These are phyloP conservation scores for Harpalus rubripes DNA, from an alignment of 2,888 invertebrate species.

Conservation along the genomic window DNA sequence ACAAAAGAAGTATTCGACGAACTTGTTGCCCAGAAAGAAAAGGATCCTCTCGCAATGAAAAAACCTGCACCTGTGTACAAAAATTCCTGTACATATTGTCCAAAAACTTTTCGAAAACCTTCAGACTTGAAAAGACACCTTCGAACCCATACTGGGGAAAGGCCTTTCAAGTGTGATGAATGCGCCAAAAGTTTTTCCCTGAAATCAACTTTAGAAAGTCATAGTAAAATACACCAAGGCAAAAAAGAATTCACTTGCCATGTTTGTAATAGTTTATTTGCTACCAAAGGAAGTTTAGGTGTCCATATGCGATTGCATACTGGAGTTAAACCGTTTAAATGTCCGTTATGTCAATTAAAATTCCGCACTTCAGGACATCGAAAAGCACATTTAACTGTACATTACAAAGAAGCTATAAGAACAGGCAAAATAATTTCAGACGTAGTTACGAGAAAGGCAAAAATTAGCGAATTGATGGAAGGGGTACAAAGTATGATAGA, in stretches of 20 bases:
- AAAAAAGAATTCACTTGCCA: slow-evolving; percentile 81
- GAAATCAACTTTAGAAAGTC: slow-evolving; percentile 83
- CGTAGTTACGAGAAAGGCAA: slow-evolving; percentile 70
- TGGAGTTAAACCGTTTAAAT: slow-evolving; percentile 81
- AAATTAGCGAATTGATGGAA: slow-evolving; percentile 56
- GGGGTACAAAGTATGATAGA: slow-evolving; percentile 60
- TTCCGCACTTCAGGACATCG: slow-evolving; percentile 85
- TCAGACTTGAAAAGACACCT: slow-evolving; percentile 84
- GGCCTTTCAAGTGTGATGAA: slow-evolving; percentile 81
- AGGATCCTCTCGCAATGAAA: not conserved
- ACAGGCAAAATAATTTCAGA: slow-evolving; percentile 68
- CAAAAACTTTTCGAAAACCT: slow-evolving; percentile 84
- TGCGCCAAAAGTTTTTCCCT: slow-evolving; percentile 82
- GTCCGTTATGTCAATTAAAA: slow-evolving; percentile 80
- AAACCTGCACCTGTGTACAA: slow-evolving; percentile 27
- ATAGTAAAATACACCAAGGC: slow-evolving; percentile 80
- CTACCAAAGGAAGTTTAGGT: slow-evolving; percentile 83
- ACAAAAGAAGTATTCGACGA: slow-evolving; percentile 38
- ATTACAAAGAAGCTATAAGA: slow-evolving; percentile 75
- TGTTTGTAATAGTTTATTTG: slow-evolving; percentile 82
- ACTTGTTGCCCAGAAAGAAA: slow-evolving; percentile 25
- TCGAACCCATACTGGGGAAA: slow-evolving; percentile 84
- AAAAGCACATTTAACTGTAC: slow-evolving; percentile 81
- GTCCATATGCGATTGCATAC: slow-evolving; percentile 85
- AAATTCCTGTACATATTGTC: slow-evolving; percentile 79